Evolutionary conservation across 2,797 vertebrate species (phyloP), one percentile per base, ranked within the genome.

Genomic region (Bradypodion pumilum): DNA sequence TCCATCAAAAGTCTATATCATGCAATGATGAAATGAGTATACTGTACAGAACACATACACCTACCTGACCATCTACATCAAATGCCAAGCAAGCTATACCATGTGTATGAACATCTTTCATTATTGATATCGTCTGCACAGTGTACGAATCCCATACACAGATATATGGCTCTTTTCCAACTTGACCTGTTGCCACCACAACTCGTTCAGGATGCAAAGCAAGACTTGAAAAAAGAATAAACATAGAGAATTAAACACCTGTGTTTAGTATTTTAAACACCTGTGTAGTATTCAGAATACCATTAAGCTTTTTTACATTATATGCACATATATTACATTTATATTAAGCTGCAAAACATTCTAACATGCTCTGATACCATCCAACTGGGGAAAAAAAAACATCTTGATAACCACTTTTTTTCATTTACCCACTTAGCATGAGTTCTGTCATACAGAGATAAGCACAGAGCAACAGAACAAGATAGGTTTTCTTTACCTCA

Each of bases 131-230:
- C 0, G 98, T 99, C 85, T 99, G 99, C 84, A 99, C 97, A 27
- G 97, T 99, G 95, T 99, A 99, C 0, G 98, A 98, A 92, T 99
- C 99, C 98, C 98, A 99, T 75, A 99, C 97, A 4, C 99, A 99
- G 95, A 99, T 98, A 93, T 98, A 99, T 1, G 99, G 98, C 83
- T 99, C 98, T 94, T 99, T 99, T 87, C 98, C 98, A 95, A 99
- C 98, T 96, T 99, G 98, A 91, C 98, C 98, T 2, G 98, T 99
- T 91, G 98, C 98, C 94, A 99, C 98, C 96, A 99, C 93, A 90
- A 99, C 97, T 84, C 97, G 97, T 91, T 99, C 98, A 2, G 98
- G 98, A 95, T 99, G 98, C 89, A 99, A 95, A 66, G 98, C 98
- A 94, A 99, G 97, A 96, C 98, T 99, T 97, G 86, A 85, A 40